Evolutionary conservation across 2,888 invertebrate genomes (phyloP), one percentile per base, ranked within the genome.

Genomic region (Athalia circularis): DNA sequence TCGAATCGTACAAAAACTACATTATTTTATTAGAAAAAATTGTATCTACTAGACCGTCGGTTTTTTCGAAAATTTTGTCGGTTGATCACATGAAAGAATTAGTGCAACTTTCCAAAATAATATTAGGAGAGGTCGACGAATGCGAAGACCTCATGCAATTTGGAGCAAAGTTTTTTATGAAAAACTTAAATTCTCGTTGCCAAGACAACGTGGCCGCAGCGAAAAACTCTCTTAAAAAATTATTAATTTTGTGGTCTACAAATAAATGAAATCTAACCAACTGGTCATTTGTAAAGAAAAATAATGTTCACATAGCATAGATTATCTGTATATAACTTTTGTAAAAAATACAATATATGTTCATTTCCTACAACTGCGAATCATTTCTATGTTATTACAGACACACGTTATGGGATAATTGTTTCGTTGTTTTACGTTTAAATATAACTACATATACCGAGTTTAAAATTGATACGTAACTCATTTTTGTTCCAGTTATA

Each of bases 141-240:
- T 89, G 88, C 83, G 85, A 87, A 79, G 88, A 90, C 83, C 84
- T 90, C 80, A 79, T 90, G 29, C 81, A 85, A 68, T 87, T 88
- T 80, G 90, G 90, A 50, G 87, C 62, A 4, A 75, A 75, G 9
- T 75, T 72, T 59, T 9, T n/a, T 0, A 15, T 29, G 0, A 70
- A 70, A 57, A n/a, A 0, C 45, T 70, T 15, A 11, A 2, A n/a
- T n/a, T 70, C 54, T 11, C 7, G 7, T n/a, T 54, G 54, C 54
- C 54, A 4, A 54, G 47, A 72, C 45, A 8, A n/a, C 47, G 59
- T 59, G 8, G n/a, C 43, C 1, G 1, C 54, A 1, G 72, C 72
- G n/a, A 72, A 72, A 72, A 5, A 57, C 43, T n/a, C 5, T 59
- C 59, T 72, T 1, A 57, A 45, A 6, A 57, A 72, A 15, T 47